Base-by-base conservation (phyloP, 2,888 invertebrate species). In the Panzeria rudis region DNA sequence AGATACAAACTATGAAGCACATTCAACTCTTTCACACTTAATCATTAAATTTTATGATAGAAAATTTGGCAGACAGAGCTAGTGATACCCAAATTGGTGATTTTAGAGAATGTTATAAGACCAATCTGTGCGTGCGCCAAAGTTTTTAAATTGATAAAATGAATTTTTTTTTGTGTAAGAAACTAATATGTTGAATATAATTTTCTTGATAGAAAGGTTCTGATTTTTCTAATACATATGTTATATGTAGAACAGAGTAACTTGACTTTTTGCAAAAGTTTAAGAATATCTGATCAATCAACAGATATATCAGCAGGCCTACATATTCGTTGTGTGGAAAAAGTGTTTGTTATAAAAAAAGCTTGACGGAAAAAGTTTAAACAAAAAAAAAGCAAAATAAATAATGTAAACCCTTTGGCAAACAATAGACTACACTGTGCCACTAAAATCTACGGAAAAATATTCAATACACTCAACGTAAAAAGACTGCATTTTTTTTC, bases 361-460 rank as follows among this genome's bases (percentile, higher is more conserved):
- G 9, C 71, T 54, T 69, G 50, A 69, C 47, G 47, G 32, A 61
- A 72, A 64, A 71, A 73, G 50, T 75, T 69, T 2, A 23, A 47
- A 62, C 17, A 0, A 44, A 29, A 32, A 81, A 41, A 32, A 68
- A 56, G 56, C 3, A 0, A 38, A 35, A 54, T 29, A 52, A 52
- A 44, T 20, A 71, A 61, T 13, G 13, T 25, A 59, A 69, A 52
- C 52, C 17, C 64, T 75, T 80, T 56, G 56, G 59, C 71, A 52
- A 71, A 84, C 64, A 76, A 64, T 71, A 62, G 66, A 84, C 41
- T 50, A 56, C 76, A 84, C 79, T 79, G 71, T 17, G 29, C 29
- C 2, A 29, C 5, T 29, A n/a, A n/a, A n/a, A n/a, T n/a, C n/a
- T n/a, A n/a, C n/a, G n/a, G n/a, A n/a, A n/a, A n/a, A n/a, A n/a